Percentiles rank a stretch among this genome's conserved stretches.
phyloP scores from a whole-genome alignment of 2,797 vertebrate genomes.

The Girardinus metallicus region DNA sequence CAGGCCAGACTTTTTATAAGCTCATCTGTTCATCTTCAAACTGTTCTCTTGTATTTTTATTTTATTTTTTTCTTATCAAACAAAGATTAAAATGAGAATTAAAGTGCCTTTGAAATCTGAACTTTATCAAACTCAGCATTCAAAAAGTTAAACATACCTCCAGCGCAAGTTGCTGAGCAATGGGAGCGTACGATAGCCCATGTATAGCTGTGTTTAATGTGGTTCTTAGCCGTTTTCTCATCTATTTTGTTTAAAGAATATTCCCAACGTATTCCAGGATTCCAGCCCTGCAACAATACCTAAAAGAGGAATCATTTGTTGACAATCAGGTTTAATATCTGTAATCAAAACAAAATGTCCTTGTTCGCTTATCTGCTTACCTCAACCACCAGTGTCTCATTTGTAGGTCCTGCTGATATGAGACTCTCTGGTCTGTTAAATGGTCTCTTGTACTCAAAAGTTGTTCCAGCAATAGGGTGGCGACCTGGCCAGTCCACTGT shows the following conservation, averaged over 20 bases:
- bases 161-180: constrained; percentile 88
- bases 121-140: neutral
- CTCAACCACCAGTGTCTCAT: constrained; percentile 88
- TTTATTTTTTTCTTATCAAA: neutral
- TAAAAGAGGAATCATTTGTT: constrained; percentile 53
- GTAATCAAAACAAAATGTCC: neutral
- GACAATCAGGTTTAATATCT: neutral
- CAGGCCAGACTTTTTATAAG: constrained; percentile 47
- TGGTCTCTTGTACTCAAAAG: constrained; percentile 88
- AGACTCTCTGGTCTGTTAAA: constrained; percentile 87
- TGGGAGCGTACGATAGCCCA: constrained; percentile 86
- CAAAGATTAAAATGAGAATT: constrained; percentile 17
- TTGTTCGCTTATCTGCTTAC: constrained; percentile 59
- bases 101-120: neutral
- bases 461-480: constrained; percentile 84
- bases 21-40: constrained; percentile 40
- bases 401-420: constrained; percentile 85
- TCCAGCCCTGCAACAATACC: constrained; percentile 89
- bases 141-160: constrained; percentile 77
- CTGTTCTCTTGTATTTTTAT: neutral
- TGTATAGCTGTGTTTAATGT: constrained; percentile 82
- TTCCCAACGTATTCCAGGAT: constrained; percentile 89
- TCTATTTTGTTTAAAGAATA: constrained; percentile 80
- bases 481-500: constrained; percentile 88
- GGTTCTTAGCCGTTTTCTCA: constrained; percentile 62